Evolutionary conservation across 1,140 invertebrate species (phyloP), one percentile per base, ranked within the genome.

Genomic region (Yoshiicerus persimilis): DNA sequence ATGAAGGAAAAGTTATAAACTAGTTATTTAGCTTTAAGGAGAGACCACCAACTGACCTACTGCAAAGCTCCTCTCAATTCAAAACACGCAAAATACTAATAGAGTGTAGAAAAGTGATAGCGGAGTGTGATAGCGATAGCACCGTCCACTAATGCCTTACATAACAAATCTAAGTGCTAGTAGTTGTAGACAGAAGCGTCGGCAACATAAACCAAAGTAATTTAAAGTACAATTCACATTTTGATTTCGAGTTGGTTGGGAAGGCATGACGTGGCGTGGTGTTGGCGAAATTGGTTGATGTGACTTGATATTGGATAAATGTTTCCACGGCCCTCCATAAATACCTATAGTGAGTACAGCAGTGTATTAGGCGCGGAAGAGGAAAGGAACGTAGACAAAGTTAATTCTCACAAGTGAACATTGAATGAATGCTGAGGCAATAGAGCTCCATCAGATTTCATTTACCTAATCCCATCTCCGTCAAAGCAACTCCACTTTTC

Each of bases 381-480:
- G 30, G 64, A 25, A 70, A 34, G 34, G 20, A 36, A 38, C 30
- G 32, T 80, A n/a, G 34, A 32, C 32, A 32, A 70, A 70, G 30
- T 80, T n/a, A 80, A 38, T 80, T n/a, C 32, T 80, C 75, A 36
- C 66, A 70, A 70, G 64, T 70, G 64, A 70, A 70, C 64, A 80
- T 80, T 80, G 75, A 80, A 80, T 80, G 75, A 32, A 80, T 34
- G 34, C n/a, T 70, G 32, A 80, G 32, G 75, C 75, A 85, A 56
- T 62, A 34, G 47, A 64, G 56, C 83, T 88, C 83, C 66, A 88
- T 88, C 87, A 88, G 84, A 88, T 88, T 88, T 88, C 87, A 88
- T 88, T 88, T 86, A 86, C 56, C 84, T 88, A 88, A 88, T 88
- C 87, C 88, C 47, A 39, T n/a, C 84, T 62, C 75, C n/a, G 75